Conservation (phyloP, 2,888 invertebrate genomes). For the Agrochola lychnidis region DNA sequence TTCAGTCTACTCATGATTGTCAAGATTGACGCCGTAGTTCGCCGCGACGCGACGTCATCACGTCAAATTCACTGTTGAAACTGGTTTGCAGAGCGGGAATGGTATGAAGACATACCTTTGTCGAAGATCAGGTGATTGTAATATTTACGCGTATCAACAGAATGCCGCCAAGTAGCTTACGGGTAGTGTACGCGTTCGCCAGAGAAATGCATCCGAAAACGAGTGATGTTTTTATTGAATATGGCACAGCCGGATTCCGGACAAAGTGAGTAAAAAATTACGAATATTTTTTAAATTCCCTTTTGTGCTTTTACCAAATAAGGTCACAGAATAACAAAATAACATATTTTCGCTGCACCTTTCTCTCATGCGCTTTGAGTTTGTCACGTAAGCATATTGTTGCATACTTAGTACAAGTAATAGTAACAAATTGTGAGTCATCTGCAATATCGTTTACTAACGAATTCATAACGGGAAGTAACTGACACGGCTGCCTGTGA, state of each 20-base stretch:
- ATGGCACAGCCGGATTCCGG: slow-evolving; percentile 96
- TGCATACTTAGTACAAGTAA: slow-evolving; percentile 32
- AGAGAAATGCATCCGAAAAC: slow-evolving; percentile 94
- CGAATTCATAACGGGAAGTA: slow-evolving; percentile 88
- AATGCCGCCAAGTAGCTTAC: slow-evolving; percentile 91
- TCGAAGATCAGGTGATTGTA: slow-evolving; percentile 88
- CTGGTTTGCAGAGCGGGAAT: slow-evolving; percentile 84
- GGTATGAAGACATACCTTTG: slow-evolving; percentile 64
- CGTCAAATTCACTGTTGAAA: slow-evolving; percentile 72
- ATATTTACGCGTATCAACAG: slow-evolving; percentile 81
- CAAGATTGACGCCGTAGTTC: slow-evolving; percentile 51
- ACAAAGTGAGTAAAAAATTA: slow-evolving; percentile 92
- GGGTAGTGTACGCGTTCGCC: slow-evolving; percentile 94
- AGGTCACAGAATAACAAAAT: slow-evolving; percentile 68
- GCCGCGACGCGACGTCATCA: slow-evolving; percentile 56
- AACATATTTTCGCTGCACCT: slow-evolving; percentile 69
- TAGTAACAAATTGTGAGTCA: slow-evolving; percentile 79
- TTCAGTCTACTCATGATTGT: slow-evolving; percentile 67
- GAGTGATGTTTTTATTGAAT: slow-evolving; percentile 92
- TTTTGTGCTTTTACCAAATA: slow-evolving; percentile 63
- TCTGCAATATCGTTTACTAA: slow-evolving; percentile 73
- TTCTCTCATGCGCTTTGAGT: slow-evolving; percentile 68
- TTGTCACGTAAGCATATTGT: slow-evolving; percentile 78
- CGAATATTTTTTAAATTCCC: slow-evolving; percentile 60
- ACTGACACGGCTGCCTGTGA: slow-evolving; percentile 73